These are phyloP conservation scores for Plecturocebus donacophilus DNA, from an alignment of 2,113 vertebrate species.

Conservation along the genomic window DNA sequence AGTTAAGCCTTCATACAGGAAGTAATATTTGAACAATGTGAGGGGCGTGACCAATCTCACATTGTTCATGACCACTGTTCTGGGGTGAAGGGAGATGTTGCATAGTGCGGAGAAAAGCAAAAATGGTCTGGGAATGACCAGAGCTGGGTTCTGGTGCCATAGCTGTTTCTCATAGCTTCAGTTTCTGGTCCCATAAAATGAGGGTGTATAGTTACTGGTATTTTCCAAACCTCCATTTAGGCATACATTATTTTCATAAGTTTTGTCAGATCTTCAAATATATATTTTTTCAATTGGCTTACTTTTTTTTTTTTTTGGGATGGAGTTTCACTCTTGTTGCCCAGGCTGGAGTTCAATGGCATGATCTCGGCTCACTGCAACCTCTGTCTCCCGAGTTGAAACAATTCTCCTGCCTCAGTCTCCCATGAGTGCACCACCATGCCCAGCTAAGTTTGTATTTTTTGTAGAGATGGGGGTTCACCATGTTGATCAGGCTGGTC, in stretches of 20 bases:
- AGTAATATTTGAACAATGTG: constrained; percentile 19
- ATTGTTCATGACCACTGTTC: neutral
- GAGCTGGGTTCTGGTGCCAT: neutral
- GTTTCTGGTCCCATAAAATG: neutral
- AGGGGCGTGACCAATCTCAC: neutral
- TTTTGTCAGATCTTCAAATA: neutral
- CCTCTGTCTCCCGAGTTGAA: too few relatives aligned
- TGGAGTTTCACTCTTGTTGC: too few relatives aligned
- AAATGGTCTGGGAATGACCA: neutral
- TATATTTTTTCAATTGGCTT: neutral
- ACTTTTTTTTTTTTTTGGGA: too few relatives aligned
- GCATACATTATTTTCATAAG: neutral
- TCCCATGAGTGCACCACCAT: too few relatives aligned
- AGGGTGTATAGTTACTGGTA: neutral
- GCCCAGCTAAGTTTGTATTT: too few relatives aligned
- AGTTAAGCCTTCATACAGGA: constrained; percentile 43
- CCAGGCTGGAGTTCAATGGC: too few relatives aligned
- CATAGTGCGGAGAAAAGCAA: neutral
- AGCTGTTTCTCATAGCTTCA: neutral
- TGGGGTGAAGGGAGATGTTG: neutral
- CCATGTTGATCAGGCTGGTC: too few relatives aligned
- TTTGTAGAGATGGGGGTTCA: too few relatives aligned
- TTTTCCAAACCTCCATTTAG: neutral
- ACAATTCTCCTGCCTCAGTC: too few relatives aligned
- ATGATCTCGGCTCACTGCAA: too few relatives aligned